Percentiles rank a stretch among this genome's conserved stretches.
Conservation (phyloP, 2,113 vertebrate genomes). For the Oncorhynchus mykiss region DNA sequence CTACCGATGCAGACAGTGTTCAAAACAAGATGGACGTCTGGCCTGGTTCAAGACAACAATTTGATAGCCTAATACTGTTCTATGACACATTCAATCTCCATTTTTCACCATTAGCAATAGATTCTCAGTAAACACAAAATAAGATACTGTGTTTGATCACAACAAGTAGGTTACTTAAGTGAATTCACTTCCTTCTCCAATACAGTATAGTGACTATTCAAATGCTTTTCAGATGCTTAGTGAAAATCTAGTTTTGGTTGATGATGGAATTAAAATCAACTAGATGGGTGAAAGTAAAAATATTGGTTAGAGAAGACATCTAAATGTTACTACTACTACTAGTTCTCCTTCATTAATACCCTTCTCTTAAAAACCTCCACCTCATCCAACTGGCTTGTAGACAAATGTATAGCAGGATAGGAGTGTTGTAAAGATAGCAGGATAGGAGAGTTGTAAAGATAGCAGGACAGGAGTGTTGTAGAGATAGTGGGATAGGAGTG, state of each 20-base stretch:
- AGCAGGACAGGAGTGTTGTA: background rate
- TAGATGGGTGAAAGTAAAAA: background rate
- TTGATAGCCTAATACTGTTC: background rate
- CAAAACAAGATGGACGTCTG: background rate
- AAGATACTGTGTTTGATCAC: background rate
- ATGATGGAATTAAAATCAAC: background rate
- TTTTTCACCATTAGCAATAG: background rate
- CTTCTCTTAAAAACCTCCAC: too few species aligned
- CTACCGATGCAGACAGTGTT: background rate
- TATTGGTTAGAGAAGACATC: background rate
- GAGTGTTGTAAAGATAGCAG: too few species aligned
- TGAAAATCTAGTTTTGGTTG: background rate
- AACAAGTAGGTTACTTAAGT: background rate
- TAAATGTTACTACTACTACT: too few species aligned
- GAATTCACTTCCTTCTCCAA: background rate
- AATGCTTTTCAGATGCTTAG: background rate
- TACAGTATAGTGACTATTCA: background rate
- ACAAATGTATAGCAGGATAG: too few species aligned
- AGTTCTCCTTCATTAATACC: too few species aligned
- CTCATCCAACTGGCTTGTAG: too few species aligned
- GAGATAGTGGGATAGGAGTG: background rate
- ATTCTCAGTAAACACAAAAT: background rate
- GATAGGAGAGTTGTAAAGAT: too few species aligned
- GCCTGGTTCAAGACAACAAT: conserved; percentile 1
- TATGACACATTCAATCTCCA: background rate